Evolutionary conservation across 1,140 invertebrate species (phyloP), one percentile per base, ranked within the genome.

Genomic region (Chlorops oryzae): DNA sequence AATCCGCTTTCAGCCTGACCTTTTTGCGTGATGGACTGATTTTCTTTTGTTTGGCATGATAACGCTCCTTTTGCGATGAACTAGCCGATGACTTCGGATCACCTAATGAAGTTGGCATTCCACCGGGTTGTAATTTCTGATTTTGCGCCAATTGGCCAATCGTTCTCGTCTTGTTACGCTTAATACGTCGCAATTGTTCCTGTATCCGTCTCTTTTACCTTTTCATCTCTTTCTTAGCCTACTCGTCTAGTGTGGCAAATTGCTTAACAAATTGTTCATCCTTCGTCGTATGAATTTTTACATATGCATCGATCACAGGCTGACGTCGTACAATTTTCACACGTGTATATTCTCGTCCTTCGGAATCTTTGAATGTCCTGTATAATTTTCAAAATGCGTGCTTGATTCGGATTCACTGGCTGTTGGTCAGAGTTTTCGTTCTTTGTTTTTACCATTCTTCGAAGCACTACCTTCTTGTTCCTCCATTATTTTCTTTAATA

Each of bases 301-400:
- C 82, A 70, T 99, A 99, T 0, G 94, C 92, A 62, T 99, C 95
- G 54, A 99, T 98, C 1, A 99, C 90, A 0, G 90, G 87, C 51
- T 69, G 65, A 0, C 70, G 56, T 1, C 92, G 80, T 0, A 99
- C 95, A 5, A 88, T 81, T 75, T 99, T 97, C 13, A 91, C 85
- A n/a, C 96, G 79, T 0, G 92, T 96, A 70, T 85, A 98, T 59
- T 96, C 90, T 64, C 89, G 90, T 0, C 94, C 94, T 52, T 93
- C 90, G 1, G 81, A 77, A 67, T 93, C 88, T 39, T 83, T 82
- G 72, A 95, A 98, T 1, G 93, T 98, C 27, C 97, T n/a, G 80
- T n/a, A 88, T 89, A 47, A 99, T 99, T 61, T 92, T 92, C 18
- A 99, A 73, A 1, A 98, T 88, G 22, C 90, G 81, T 9, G 66